Conservation (phyloP, 1,140 invertebrate species). For the Drosophila paulistorum region DNA sequence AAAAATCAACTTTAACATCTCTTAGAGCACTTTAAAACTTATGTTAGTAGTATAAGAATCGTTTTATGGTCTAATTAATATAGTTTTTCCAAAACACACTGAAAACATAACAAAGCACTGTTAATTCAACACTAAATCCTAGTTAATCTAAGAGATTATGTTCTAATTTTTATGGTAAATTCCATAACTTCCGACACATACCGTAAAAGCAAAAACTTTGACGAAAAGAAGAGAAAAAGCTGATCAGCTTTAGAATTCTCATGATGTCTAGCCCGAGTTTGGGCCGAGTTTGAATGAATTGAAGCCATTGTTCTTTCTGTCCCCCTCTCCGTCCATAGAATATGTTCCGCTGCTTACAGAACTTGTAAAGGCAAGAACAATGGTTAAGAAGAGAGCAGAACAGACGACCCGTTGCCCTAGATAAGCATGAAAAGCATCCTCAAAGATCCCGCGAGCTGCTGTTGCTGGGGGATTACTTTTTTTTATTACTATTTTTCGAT, state of each 20-base stretch:
- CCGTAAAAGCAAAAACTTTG: neutral
- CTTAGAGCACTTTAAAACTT: no score
- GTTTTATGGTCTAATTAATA: no score
- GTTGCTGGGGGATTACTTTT: constrained; percentile 25
- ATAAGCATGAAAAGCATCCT: constrained; percentile 58
- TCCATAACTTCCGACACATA: neutral
- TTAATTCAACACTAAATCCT: neutral
- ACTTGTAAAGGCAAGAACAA: constrained; percentile 23
- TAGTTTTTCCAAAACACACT: no score
- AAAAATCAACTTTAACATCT: no score
- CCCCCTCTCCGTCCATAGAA: neutral
- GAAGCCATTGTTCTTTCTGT: constrained; percentile 2
- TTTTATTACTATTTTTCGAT: constrained; percentile 27
- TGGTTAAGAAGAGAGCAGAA: neutral
- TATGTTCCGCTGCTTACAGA: constrained; percentile 9
- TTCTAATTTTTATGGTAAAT: neutral
- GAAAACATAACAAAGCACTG: neutral
- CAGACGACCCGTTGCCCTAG: constrained; percentile 63
- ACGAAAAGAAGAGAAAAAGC: neutral
- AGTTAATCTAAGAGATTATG: neutral
- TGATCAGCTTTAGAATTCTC: constrained; percentile 14
- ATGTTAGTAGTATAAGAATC: no score
- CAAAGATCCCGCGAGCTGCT: constrained; percentile 4
- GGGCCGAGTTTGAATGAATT: neutral
- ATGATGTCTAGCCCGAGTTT: neutral